A percentile compares a stretch with the other conserved stretches of the same genome.
Conservation (phyloP, 2,888 invertebrate species). For the Abscondita cerata region DNA sequence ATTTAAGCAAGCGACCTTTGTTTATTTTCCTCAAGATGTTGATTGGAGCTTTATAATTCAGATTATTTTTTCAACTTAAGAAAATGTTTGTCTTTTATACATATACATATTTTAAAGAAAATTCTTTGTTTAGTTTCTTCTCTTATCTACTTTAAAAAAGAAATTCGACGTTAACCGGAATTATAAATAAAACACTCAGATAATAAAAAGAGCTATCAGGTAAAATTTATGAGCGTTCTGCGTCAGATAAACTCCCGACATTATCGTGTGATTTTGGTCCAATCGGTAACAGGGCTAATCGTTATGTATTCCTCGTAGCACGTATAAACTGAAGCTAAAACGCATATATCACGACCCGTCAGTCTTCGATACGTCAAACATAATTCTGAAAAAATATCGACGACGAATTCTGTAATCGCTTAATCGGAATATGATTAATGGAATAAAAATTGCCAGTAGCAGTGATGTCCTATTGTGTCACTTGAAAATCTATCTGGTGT, state of each 20-base stretch:
- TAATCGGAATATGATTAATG: conserved; percentile 38
- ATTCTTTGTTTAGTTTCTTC: neutral
- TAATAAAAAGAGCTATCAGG: conserved; percentile 38
- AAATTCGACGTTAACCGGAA: conserved; percentile 13
- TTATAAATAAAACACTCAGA: conserved; percentile 33
- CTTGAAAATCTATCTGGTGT: conserved; percentile 24
- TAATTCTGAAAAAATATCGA: conserved; percentile 39
- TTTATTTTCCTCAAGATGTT: conserved; percentile 30
- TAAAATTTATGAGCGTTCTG: conserved; percentile 32
- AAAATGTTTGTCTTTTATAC: neutral
- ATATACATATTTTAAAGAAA: neutral
- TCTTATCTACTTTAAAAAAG: neutral
- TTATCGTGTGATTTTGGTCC: conserved; percentile 34
- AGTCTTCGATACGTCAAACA: conserved; percentile 37
- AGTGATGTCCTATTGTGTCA: conserved; percentile 30
- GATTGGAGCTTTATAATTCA: conserved; percentile 31
- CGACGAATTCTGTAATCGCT: conserved; percentile 37
- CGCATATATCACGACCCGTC: conserved; percentile 40
- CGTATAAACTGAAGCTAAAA: conserved; percentile 39
- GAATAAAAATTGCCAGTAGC: conserved; percentile 33
- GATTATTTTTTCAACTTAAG: conserved; percentile 25
- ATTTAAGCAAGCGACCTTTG: conserved; percentile 21
- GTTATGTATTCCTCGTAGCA: conserved; percentile 39
- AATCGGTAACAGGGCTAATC: conserved; percentile 37
- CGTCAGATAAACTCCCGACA: conserved; percentile 34